Evolutionary conservation across 2,797 vertebrate genomes (phyloP), one percentile per base, ranked within the genome.

Genomic region (Melanotaenia maccullochi): DNA sequence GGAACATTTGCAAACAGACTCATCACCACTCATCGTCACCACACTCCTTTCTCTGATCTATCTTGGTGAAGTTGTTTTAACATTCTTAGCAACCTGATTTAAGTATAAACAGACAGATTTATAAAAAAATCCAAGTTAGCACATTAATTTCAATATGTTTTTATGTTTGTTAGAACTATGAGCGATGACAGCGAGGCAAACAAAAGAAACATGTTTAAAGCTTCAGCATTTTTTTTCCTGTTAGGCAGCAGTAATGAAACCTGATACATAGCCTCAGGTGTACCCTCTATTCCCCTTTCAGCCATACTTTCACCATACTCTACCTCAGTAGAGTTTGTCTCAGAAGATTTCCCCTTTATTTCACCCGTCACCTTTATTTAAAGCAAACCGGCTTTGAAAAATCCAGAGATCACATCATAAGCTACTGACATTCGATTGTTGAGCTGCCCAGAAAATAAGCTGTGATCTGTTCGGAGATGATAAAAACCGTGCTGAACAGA

Each of bases 201-300:
- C 8, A 12, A 52, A 24, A 25, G n/a, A 13, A 52, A 24, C 52
- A 55, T 6, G 12, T 25, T 14, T 12, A 25, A 28, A 1, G 25
- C 13, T 16, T 25, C 14, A 7, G 52, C 24, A 16, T 55, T 51
- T 49, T 52, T 60, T 44, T 35, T 36, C 20, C 32, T 51, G 5
- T 35, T 36, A 36, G 47, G 33, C 58, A 54, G 35, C 40, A 59
- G 52, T 32, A 47, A 70, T 30, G 38, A 60, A 25, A 38, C 3
- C 36, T 54, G 47, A 60, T 25, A 16, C 32, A 18, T 42, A 65
- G 71, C 71, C 71, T 66, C 56, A 54, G 71, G 71, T 60, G n/a
- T 52, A 24, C 62, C 71, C 47, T 44, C 42, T 38, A 60, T 60
- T 49, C 36, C 54, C 36, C 62, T 35, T 33, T 47, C 0, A 42